Base-by-base conservation (phyloP, 2,797 vertebrate species). In the Chelon auratus region DNA sequence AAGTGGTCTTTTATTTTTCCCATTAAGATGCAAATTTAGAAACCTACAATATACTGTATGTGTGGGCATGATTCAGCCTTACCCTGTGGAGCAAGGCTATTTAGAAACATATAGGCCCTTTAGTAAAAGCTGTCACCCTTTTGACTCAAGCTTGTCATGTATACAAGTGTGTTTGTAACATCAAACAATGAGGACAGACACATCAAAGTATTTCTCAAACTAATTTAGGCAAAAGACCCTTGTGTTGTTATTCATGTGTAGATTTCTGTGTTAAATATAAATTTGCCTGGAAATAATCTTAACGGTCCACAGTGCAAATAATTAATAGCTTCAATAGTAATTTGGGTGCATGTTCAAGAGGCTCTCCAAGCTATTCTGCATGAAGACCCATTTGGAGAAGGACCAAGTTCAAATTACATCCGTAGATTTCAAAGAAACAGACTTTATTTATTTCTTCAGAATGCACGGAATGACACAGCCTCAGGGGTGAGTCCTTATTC, bases 331-430 rank as follows among this genome's bases (percentile, higher is more conserved):
- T 58, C 45, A 50, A 1, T 8, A 20, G 22, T 8, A 48, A n/a
- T 53, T 73, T 72, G 72, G 40, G 24, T 63, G 11, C 14, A 56
- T 51, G 56, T 57, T 74, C 33, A 61, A 61, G 40, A 56, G 52
- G 24, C 15, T 62, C 52, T 53, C 45, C 11, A 17, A 51, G 37
- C 58, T n/a, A 26, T 57, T 58, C 30, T 58, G 26, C n/a, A 15
- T 22, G 12, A 24, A 62, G 22, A 67, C 61, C 26, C 24, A 56
- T 53, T 70, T 76, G 53, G 40, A 62, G 12, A 24, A 62, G 18
- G 60, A 57, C 26, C 24, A 56, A 51, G 7, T 74, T 77, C 26
- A 30, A 68, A 53, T 39, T 37, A 75, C 7, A 14, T 69, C 24
- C 26, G 22, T 40, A 56, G 30, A 55, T 43, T 72, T 22, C 9